phyloP scores from a whole-genome alignment of 2,113 vertebrate species.

The Nesoenas mayeri region DNA sequence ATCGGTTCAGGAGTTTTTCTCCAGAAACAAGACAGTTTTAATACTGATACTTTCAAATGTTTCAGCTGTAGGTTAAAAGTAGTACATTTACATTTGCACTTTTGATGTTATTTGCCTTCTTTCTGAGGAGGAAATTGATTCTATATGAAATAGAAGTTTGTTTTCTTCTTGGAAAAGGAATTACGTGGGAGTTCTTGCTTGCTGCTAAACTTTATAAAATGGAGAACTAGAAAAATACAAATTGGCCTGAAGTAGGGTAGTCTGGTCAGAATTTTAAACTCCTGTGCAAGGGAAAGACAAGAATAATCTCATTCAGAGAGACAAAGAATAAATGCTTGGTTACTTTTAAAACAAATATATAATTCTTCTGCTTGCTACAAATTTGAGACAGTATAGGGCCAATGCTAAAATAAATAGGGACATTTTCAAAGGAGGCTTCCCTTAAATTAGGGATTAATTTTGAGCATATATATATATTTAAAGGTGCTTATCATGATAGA shows the following conservation, averaged over 20 bases:
- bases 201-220: background rate
- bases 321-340: background rate
- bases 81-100: background rate
- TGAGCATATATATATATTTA: background rate
- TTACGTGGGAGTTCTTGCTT: background rate
- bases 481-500: background rate
- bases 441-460: background rate
- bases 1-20: background rate
- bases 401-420: background rate
- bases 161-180: background rate
- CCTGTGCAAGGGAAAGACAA: background rate
- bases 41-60: background rate
- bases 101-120: background rate
- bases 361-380: background rate
- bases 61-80: background rate
- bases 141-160: background rate
- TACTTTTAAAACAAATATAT: background rate
- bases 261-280: background rate
- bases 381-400: background rate
- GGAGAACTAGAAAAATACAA: too few relatives aligned
- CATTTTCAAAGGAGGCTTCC: background rate
- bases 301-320: background rate
- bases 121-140: background rate
- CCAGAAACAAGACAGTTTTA: background rate
- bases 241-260: background rate